Evolutionary conservation across 1,140 invertebrate species (phyloP).

Genomic region (Sinella curviseta): DNA sequence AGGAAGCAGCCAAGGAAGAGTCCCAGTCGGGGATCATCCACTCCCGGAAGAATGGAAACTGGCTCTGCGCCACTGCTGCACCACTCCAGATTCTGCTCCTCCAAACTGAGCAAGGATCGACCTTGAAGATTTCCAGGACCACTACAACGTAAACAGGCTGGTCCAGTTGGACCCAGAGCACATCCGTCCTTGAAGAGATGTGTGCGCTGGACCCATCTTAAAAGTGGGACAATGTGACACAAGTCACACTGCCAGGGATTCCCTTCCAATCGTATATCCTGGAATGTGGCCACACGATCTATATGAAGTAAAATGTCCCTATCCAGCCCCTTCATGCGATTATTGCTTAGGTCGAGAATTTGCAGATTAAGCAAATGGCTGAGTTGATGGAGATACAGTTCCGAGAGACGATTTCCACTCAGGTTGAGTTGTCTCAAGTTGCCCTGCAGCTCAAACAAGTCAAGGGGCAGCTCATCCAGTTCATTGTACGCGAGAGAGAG

Average conservation of each 20-base stretch:
- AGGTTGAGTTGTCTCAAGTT: conserved; percentile 43
- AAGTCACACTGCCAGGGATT: conserved; percentile 47
- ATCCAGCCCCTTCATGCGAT: conserved; percentile 44
- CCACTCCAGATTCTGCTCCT: conserved; percentile 38
- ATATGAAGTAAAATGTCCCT: conserved; percentile 34
- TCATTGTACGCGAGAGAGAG: conserved; percentile 41
- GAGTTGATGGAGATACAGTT: conserved; percentile 39
- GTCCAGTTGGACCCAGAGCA: conserved; percentile 28
- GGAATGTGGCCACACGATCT: conserved; percentile 32
- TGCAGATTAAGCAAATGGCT: conserved; percentile 30
- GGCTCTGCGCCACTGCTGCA: conserved; percentile 2
- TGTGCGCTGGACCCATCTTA: conserved; percentile 42
- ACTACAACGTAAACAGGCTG: conserved; percentile 42
- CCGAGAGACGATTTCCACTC: conserved; percentile 39
- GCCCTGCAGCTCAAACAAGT: conserved; percentile 39
- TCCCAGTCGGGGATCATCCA: conserved; percentile 51
- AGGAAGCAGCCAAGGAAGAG: conserved; percentile 54
- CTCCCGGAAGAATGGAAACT: conserved; percentile 26
- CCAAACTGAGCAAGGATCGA: conserved; percentile 33
- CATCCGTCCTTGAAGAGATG: conserved; percentile 34
- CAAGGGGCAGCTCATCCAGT: conserved; percentile 26
- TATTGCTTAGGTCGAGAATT: conserved; percentile 37
- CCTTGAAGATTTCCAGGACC: conserved; percentile 35
- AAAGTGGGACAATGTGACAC: conserved; percentile 42
- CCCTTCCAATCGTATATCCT: conserved; percentile 34